phyloP scores from a whole-genome alignment of 2,113 vertebrate species.

The Onychostruthus taczanowskii region DNA sequence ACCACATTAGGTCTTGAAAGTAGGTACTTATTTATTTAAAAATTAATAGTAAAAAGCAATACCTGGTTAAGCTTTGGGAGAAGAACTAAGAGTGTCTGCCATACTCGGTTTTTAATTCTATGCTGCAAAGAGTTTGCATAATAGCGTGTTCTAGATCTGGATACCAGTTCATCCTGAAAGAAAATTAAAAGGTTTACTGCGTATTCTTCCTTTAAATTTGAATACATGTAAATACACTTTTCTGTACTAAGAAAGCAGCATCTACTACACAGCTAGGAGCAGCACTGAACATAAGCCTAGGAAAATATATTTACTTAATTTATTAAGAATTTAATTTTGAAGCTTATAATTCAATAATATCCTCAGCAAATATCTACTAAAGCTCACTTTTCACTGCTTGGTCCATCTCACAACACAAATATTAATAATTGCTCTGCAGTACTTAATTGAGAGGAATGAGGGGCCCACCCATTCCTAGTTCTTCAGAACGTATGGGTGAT shows the following conservation, averaged over 20 bases:
- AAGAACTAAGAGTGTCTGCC: constrained; percentile 89
- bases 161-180: constrained; percentile 80
- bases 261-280: background rate
- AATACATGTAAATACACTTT: background rate
- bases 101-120: constrained; percentile 87
- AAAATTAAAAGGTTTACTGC: background rate
- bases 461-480: background rate
- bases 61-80: constrained; percentile 87
- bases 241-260: background rate
- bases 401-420: background rate
- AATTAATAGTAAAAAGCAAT: background rate
- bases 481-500: background rate
- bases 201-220: background rate
- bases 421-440: background rate
- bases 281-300: background rate
- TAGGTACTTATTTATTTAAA: background rate
- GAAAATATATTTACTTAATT: background rate
- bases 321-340: background rate
- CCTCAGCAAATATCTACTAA: background rate
- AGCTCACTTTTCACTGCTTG: background rate
- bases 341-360: background rate
- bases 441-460: background rate
- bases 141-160: constrained; percentile 83
- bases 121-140: constrained; percentile 94
- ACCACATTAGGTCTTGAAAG: background rate